Evolutionary conservation across 2,797 vertebrate genomes (phyloP).

Genomic region (Phoxinus dragarum): DNA sequence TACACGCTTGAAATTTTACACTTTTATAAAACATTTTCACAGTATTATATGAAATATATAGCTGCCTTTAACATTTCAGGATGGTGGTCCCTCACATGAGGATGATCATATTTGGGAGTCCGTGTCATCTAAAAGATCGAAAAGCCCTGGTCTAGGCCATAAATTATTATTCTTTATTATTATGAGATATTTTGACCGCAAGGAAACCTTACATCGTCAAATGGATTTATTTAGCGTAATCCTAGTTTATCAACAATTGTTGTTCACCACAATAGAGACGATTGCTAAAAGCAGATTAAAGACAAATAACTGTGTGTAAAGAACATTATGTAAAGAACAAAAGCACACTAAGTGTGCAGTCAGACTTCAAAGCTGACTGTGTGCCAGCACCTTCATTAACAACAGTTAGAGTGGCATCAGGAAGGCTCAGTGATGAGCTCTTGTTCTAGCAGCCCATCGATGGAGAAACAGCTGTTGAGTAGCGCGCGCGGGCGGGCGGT

Average conservation of each 20-base stretch:
- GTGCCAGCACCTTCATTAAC: conserved; percentile 86
- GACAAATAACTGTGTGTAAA: conserved; percentile 17
- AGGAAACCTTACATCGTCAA: neutral
- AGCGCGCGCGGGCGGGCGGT: conserved; percentile 68
- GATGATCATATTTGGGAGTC: neutral
- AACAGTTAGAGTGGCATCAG: conserved; percentile 82
- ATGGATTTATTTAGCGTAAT: neutral
- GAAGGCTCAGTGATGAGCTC: conserved; percentile 80
- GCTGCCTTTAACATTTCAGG: neutral
- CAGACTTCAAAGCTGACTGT: conserved; percentile 73
- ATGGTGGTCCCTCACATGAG: neutral
- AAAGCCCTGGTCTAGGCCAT: neutral
- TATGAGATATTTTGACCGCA: neutral
- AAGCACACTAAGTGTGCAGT: conserved; percentile 26
- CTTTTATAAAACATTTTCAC: neutral
- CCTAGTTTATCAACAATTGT: neutral
- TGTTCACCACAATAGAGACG: neutral
- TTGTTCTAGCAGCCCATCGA: conserved; percentile 77
- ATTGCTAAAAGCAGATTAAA: conserved; percentile 1
- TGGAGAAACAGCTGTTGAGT: conserved; percentile 80
- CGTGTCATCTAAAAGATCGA: neutral
- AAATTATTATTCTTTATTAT: neutral
- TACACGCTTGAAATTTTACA: neutral
- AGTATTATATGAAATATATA: neutral
- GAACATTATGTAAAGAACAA: too few relatives aligned